These are phyloP conservation scores for Lipophrys pholis DNA, from an alignment of 2,113 vertebrate species.

Conservation along the genomic window DNA sequence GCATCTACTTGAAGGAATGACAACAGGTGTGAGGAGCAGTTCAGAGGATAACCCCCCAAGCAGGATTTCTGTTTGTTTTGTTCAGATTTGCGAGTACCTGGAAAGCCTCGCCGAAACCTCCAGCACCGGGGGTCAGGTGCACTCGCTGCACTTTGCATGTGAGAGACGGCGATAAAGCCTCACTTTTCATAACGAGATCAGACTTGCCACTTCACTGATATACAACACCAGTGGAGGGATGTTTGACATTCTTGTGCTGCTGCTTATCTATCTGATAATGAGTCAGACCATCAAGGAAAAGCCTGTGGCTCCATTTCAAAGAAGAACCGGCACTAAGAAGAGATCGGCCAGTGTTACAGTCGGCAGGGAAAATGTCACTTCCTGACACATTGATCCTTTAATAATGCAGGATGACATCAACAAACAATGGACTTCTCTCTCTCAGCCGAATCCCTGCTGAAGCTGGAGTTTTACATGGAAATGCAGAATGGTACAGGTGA, in stretches of 20 bases:
- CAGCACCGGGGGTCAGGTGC: background rate
- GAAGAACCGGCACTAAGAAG: background rate
- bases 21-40: background rate
- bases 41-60: background rate
- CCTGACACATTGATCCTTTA: no score
- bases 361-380: no score
- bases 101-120: background rate
- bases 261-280: constrained; percentile 3
- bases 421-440: no score
- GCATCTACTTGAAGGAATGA: background rate
- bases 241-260: constrained; percentile 12
- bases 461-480: no score
- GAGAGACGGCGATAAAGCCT: background rate
- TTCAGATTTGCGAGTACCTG: background rate
- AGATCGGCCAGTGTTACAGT: no score
- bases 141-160: no score
- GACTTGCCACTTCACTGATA: constrained; percentile 23
- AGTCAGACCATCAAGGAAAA: background rate
- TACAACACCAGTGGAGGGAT: background rate
- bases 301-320: background rate
- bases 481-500: no score
- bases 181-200: background rate
- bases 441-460: no score
- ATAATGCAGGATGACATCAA: no score
- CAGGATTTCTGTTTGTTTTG: background rate